Evolutionary conservation across 2,888 invertebrate genomes (phyloP).

Genomic region (Pollenia griseotomentosa): DNA sequence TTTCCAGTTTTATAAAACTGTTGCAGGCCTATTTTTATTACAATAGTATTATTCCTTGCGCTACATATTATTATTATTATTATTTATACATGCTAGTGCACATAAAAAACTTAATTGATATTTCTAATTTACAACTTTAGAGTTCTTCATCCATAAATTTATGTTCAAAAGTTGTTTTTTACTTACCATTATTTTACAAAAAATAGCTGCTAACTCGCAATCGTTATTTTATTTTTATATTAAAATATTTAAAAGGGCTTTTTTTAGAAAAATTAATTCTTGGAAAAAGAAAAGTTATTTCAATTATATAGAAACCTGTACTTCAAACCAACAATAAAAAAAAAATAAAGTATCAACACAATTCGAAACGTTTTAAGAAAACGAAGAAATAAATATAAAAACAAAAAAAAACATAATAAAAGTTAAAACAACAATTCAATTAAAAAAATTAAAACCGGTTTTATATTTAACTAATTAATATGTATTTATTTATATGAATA

Average conservation of each 20-base stretch:
- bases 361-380: constrained; percentile 25
- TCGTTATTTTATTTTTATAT: constrained; percentile 11
- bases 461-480: background rate
- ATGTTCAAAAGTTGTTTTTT: too few relatives aligned
- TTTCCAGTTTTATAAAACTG: too few relatives aligned
- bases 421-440: constrained; percentile 53
- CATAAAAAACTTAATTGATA: too few relatives aligned
- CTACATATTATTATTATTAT: too few relatives aligned
- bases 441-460: constrained; percentile 57
- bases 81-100: too few relatives aligned
- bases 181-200: too few relatives aligned
- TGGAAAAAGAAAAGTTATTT: background rate
- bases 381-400: background rate
- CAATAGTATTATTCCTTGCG: too few relatives aligned
- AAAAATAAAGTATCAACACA: constrained; percentile 16
- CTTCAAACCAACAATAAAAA: constrained; percentile 3
- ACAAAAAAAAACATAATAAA: constrained; percentile 31
- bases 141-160: too few relatives aligned
- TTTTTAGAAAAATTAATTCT: background rate
- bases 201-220: background rate
- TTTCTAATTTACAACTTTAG: too few relatives aligned
- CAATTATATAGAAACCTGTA: background rate
- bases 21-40: too few relatives aligned
- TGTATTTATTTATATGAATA: background rate
- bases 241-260: background rate